These are phyloP conservation scores for Lingula anatina DNA, from an alignment of 2,888 invertebrate species.

Conservation along the genomic window DNA sequence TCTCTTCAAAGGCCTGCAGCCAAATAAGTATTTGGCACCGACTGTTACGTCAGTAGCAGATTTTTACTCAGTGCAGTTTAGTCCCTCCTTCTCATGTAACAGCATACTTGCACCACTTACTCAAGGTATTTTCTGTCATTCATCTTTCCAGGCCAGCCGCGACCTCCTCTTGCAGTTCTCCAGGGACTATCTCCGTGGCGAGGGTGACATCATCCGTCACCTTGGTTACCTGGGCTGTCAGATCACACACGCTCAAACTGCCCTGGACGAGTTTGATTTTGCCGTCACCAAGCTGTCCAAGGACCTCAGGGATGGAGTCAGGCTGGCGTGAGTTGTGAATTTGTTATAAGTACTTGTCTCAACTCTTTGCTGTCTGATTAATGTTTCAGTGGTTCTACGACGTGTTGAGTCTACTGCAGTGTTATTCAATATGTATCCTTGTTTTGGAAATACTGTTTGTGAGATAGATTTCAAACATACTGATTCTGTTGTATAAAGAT, in stretches of 20 bases:
- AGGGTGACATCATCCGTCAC: slow-evolving; percentile 80
- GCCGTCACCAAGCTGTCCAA: slow-evolving; percentile 71
- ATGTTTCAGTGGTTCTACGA: slow-evolving; percentile 62
- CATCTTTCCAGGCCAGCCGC: slow-evolving; percentile 62
- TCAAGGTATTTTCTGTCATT: not conserved
- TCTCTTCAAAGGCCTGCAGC: too few relatives aligned
- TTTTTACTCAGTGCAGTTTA: too few relatives aligned
- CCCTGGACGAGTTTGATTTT: slow-evolving; percentile 83
- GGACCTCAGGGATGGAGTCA: slow-evolving; percentile 82
- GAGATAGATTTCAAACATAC: too few relatives aligned
- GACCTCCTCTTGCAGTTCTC: slow-evolving; percentile 74
- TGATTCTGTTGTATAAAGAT: too few relatives aligned
- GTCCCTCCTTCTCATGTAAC: too few relatives aligned
- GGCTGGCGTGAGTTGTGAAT: slow-evolving; percentile 60
- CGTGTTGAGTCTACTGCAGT: too few relatives aligned
- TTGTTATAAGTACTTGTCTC: slow-evolving; percentile 28
- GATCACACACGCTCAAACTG: slow-evolving; percentile 73
- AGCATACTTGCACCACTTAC: too few relatives aligned
- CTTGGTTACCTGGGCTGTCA: slow-evolving; percentile 70
- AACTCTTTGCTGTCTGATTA: slow-evolving; percentile 59
- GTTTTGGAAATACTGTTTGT: too few relatives aligned
- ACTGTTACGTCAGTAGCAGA: too few relatives aligned
- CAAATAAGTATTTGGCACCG: too few relatives aligned
- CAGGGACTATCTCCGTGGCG: slow-evolving; percentile 69
- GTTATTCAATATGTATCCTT: too few relatives aligned